These are phyloP conservation scores for Heteronetta atricapilla DNA, from an alignment of 2,113 vertebrate genomes.

Conservation along the genomic window DNA sequence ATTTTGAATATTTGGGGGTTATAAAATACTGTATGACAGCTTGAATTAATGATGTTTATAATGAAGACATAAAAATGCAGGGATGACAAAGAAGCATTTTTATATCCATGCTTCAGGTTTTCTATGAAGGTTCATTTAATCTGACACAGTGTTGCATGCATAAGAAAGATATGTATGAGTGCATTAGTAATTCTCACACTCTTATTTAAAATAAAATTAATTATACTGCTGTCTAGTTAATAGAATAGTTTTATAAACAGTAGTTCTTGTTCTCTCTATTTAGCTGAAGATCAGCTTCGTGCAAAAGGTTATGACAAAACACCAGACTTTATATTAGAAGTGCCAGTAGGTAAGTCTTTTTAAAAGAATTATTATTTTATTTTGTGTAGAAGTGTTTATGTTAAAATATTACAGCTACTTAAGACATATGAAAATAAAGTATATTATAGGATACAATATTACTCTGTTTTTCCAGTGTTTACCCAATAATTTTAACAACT, in stretches of 20 bases:
- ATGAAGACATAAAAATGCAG: slow-evolving; percentile 80
- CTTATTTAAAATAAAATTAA: slow-evolving; percentile 76
- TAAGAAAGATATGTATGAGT: slow-evolving; percentile 74
- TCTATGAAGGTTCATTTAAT: slow-evolving; percentile 79
- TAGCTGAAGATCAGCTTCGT: slow-evolving; percentile 98
- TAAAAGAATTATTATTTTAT: not conserved
- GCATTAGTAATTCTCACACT: slow-evolving; percentile 74
- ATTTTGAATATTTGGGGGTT: slow-evolving; percentile 75
- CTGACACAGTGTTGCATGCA: slow-evolving; percentile 68
- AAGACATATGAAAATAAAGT: not conserved
- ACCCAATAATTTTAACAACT: not conserved
- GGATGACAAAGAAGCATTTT: slow-evolving; percentile 76
- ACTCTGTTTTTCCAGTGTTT: not conserved
- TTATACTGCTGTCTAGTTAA: slow-evolving; percentile 73
- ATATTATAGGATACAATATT: not conserved
- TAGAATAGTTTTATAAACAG: slow-evolving; percentile 65
- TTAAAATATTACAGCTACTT: not conserved
- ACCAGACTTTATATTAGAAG: slow-evolving; percentile 97
- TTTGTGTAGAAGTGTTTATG: not conserved
- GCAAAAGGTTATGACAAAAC: slow-evolving; percentile 98
- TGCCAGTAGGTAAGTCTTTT: slow-evolving; percentile 90
- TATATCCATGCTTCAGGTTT: slow-evolving; percentile 75
- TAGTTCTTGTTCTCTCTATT: slow-evolving; percentile 66
- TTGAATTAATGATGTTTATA: slow-evolving; percentile 81
- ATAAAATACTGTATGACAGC: slow-evolving; percentile 72